Base-by-base conservation (phyloP, 2,113 vertebrate genomes). In the Pygoscelis adeliae region DNA sequence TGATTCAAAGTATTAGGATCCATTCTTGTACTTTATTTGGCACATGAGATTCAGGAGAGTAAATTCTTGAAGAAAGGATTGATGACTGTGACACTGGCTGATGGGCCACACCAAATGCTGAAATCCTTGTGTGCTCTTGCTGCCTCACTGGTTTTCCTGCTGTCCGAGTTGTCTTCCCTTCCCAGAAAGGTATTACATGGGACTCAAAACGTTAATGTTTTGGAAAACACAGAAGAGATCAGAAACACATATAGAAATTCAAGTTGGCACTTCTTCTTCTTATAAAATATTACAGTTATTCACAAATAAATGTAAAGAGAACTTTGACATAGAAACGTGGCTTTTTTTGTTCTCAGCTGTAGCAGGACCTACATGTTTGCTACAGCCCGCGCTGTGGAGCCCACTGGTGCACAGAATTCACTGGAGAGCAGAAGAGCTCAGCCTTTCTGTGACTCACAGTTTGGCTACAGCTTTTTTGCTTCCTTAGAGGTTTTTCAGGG, bases 401-500 rank as follows among this genome's bases (percentile, higher is more conserved):
- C 66, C 83, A 21, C 14, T 2, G 70, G 36, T 32, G 82, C 77
- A 29, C 32, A 15, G 42, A 34, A 23, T 9, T 65, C 91, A 21
- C 52, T 0, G 66, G 69, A 36, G 89, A 82, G 73, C 70, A 32
- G 88, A 47, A 47, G 62, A 83, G 81, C 91, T 89, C 82, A 53
- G 92, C 58, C 63, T 65, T 83, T 38, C 94, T 65, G 40, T 96
- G 94, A 97, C 94, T 97, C 96, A 97, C 47, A 49, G 61, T 44
- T 89, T 96, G 94, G 97, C 97, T 88, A 10, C 93, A 58, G 88
- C 86, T 72, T 73, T 88, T 30, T 21, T 62, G 89, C 95, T 83
- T 84, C 90, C 95, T 97, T 30, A 50, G 87, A 94, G 94, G 83
- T 32, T 88, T 95, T 86, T 66, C 61, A 73, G 95, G 96, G 92